These are phyloP conservation scores for Agrochola litura DNA, from an alignment of 2,888 invertebrate genomes.

Conservation along the genomic window DNA sequence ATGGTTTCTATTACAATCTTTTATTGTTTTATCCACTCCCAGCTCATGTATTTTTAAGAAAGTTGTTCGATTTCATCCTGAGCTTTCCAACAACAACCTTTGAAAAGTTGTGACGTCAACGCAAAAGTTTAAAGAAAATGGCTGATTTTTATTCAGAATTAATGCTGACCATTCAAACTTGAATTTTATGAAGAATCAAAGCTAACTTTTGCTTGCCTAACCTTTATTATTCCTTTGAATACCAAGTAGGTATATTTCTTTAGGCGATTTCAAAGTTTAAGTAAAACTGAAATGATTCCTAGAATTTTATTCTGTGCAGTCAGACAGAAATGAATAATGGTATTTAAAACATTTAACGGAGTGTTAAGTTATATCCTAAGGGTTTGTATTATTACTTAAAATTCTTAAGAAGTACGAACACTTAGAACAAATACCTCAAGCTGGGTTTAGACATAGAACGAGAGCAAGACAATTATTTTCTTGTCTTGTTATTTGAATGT, in stretches of 20 bases:
- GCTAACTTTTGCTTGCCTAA: constrained; percentile 40
- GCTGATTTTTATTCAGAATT: constrained; percentile 37
- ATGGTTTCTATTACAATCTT: background rate
- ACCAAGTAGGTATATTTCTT: constrained; percentile 43
- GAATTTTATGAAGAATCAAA: constrained; percentile 46
- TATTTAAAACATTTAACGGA: constrained; percentile 31
- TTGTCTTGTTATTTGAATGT: background rate
- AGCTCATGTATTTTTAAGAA: constrained; percentile 11
- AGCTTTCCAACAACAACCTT: constrained; percentile 8
- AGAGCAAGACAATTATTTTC: background rate
- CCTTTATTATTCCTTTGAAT: constrained; percentile 44
- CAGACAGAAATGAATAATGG: constrained; percentile 41
- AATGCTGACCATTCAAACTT: constrained; percentile 30
- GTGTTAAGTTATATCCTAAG: constrained; percentile 18
- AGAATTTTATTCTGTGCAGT: constrained; percentile 39
- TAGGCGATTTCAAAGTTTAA: constrained; percentile 44
- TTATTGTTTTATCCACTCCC: background rate
- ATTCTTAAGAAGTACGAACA: constrained; percentile 8
- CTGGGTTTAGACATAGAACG: background rate
- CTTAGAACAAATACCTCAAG: background rate
- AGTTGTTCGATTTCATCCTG: background rate
- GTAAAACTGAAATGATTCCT: constrained; percentile 30
- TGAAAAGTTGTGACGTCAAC: constrained; percentile 14
- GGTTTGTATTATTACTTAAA: constrained; percentile 22
- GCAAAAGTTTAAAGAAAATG: constrained; percentile 33